Conservation (phyloP, 2,888 invertebrate species). For the Sminthurinus aureus region DNA sequence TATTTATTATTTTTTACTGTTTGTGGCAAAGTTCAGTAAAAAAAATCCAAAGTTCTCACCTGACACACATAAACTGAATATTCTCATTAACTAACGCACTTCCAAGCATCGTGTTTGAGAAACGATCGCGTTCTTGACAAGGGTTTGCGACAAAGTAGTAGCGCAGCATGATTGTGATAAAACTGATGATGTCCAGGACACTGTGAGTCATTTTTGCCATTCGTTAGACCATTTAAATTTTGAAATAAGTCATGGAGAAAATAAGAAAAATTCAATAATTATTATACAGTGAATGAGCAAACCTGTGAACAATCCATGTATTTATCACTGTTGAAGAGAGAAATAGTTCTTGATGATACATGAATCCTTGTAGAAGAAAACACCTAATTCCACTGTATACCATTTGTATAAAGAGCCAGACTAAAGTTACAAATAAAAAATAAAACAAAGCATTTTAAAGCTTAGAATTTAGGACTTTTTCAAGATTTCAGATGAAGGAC, state of each 20-base stretch:
- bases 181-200: conserved; percentile 31
- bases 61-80: conserved; percentile 26
- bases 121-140: conserved; percentile 19
- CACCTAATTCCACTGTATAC: conserved; percentile 22
- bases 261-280: too few species aligned
- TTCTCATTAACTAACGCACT: conserved; percentile 31
- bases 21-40: too few species aligned
- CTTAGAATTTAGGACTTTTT: too few species aligned
- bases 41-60: too few species aligned
- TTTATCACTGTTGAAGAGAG: not conserved
- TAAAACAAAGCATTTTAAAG: too few species aligned
- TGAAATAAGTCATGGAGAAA: too few species aligned
- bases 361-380: not conserved
- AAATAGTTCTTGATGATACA: conserved; percentile 2
- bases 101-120: conserved; percentile 37
- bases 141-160: conserved; percentile 36
- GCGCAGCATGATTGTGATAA: conserved; percentile 29
- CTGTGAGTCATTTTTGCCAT: not conserved
- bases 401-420: conserved; percentile 29
- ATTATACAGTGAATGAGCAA: too few species aligned
- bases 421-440: not conserved
- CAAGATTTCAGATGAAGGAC: too few species aligned
- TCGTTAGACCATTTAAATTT: too few species aligned
- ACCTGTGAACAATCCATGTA: not conserved
- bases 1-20: not conserved